Base-by-base conservation (phyloP, 2,888 invertebrate genomes). In the Dolichopus griseipennis region DNA sequence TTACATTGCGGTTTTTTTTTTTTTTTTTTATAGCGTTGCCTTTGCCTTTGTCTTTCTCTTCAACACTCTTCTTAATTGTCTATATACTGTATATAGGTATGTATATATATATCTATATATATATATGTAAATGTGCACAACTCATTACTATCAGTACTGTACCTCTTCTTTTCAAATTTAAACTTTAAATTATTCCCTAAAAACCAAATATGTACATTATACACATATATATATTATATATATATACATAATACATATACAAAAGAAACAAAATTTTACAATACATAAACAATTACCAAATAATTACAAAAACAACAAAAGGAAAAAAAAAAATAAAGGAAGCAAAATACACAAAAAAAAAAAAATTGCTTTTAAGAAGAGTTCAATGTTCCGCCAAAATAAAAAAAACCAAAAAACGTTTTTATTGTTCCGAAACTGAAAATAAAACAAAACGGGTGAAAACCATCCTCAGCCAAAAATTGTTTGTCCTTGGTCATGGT, bases 401-500 rank as follows among this genome's bases (percentile, higher is more conserved):
- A 52, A 52, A 52, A 27, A 27, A 27, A 27, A 27, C 2, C 27
- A 27, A 27, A 27, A 27, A 27, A 27, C n/a, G n/a, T n/a, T n/a
- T n/a, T 27, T 27, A 27, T 27, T n/a, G 2, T 18, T 52, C 52
- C 18, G 2, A 52, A 52, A 9, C 15, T 52, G 52, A 67, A 27
- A 27, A 27, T 27, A 27, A 27, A 27, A 27, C 27, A 27, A n/a
- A 27, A 27, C 27, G 27, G 65, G 41, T 66, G 65, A 64, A 72
- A 72, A 73, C 73, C 74, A 73, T 74, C 74, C 71, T 69, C 75
- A 75, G 72, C 74, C 75, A 68, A 73, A 75, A 75, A 74, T 73
- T 73, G 72, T 70, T 75, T 75, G 75, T 74, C 75, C 75, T 75
- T 75, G 75, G 75, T 74, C 75, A 74, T 73, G 74, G 72, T 27